Conservation (phyloP, 1,140 invertebrate species). For the Hyles vespertilio region DNA sequence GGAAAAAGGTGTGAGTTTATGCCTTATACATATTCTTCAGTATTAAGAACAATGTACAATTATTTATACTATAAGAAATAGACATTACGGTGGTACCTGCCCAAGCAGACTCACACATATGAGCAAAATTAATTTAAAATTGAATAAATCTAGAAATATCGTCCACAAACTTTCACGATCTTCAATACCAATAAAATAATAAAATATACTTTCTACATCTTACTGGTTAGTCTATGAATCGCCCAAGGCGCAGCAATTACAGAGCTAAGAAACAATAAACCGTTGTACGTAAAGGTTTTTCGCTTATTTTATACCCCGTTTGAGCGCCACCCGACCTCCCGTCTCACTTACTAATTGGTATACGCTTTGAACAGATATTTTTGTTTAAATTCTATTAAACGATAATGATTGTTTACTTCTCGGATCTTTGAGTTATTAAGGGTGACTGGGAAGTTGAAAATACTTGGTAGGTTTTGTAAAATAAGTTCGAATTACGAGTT, state of each 20-base stretch:
- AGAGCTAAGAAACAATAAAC: slow-evolving; percentile 26
- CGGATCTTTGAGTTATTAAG: neutral
- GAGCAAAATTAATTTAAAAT: too few relatives aligned
- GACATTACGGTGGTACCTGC: too few relatives aligned
- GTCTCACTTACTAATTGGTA: slow-evolving; percentile 31
- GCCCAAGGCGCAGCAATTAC: slow-evolving; percentile 31
- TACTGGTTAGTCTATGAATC: slow-evolving; percentile 5
- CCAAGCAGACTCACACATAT: too few relatives aligned
- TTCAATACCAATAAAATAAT: neutral
- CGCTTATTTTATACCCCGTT: slow-evolving; percentile 21
- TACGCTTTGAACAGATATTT: slow-evolving; percentile 17
- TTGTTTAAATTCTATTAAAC: slow-evolving; percentile 16
- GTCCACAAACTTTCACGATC: too few relatives aligned
- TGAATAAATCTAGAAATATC: too few relatives aligned
- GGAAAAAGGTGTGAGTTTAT: too few relatives aligned
- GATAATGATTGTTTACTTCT: slow-evolving; percentile 14
- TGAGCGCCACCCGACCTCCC: slow-evolving; percentile 18
- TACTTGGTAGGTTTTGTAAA: neutral
- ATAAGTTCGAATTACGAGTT: too few relatives aligned
- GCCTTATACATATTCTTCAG: too few relatives aligned
- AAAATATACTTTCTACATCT: neutral
- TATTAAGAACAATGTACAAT: too few relatives aligned
- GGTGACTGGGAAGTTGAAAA: neutral
- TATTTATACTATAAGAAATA: too few relatives aligned
- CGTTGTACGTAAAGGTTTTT: slow-evolving; percentile 24